Evolutionary conservation across 2,888 invertebrate genomes (phyloP), one percentile per base, ranked within the genome.

Genomic region (Polyommatus iphigenia): DNA sequence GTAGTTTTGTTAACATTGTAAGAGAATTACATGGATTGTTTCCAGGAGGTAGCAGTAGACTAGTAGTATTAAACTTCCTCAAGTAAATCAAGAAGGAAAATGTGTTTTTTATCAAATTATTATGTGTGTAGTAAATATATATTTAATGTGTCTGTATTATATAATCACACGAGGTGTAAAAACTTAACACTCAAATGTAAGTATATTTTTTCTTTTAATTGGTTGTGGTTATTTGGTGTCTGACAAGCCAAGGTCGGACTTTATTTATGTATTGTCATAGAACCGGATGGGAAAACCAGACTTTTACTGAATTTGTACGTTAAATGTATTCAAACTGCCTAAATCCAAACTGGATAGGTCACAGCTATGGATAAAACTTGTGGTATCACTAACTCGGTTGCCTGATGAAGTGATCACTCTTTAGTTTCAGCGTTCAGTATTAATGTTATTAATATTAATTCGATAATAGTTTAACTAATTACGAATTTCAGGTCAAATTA

Each of bases 171-270:
- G 46, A 41, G 75, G 24, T 50, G 46, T 29, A 29, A 75, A 75
- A 46, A 73, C 20, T 20, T 50, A 41, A 75, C 32, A 18, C 54
- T 50, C 24, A 50, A 50, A 75, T 54, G 50, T 75, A 54, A 75
- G 54, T 75, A 75, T 20, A 75, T 50, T 29, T 15, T 54, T 72
- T 72, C 18, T 24, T 75, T 29, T 75, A 75, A 75, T 54, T 50
- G 24, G 18, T 8, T 24, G 18, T 24, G n/a, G 50, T 75, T 73
- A 73, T 73, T 75, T 54, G 8, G 54, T 75, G 24, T 75, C 50
- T 75, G 75, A 75, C 75, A 54, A 54, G 54, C 75, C 75, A 75
- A 75, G 75, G 75, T 75, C 54, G 8, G 29, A 75, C 75, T 75
- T 50, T 46, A 67, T 75, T 50, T 46, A 67, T 32, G 46, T 75